These are phyloP conservation scores for Brachirus orientalis DNA, from an alignment of 2,113 vertebrate genomes.

Conservation along the genomic window DNA sequence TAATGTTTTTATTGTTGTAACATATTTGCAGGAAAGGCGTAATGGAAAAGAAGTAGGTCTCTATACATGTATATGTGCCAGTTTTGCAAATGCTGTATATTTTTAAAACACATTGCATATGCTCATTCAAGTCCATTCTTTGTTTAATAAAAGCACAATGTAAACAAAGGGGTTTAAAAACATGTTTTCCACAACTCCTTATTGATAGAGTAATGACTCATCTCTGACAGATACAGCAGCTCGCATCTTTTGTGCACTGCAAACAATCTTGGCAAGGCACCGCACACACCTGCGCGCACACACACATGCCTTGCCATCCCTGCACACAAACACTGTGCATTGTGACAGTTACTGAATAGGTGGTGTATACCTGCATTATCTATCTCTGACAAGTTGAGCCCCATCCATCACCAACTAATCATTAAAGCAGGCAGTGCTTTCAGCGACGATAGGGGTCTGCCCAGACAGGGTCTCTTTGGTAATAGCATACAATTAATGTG, in stretches of 20 bases:
- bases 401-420: slow-evolving; percentile 57
- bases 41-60: background rate
- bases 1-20: too few relatives aligned
- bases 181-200: slow-evolving; percentile 14
- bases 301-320: background rate
- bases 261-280: slow-evolving; percentile 18
- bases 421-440: slow-evolving; percentile 55
- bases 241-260: background rate
- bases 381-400: slow-evolving; percentile 41
- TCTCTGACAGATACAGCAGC: too few relatives aligned
- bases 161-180: background rate
- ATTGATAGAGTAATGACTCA: slow-evolving; percentile 13
- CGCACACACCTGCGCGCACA: background rate
- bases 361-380: slow-evolving; percentile 8
- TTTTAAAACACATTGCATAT: background rate
- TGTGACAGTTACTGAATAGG: slow-evolving; percentile 33
- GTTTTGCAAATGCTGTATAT: background rate
- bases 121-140: background rate
- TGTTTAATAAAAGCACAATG: background rate
- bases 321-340: slow-evolving; percentile 2
- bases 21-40: too few relatives aligned
- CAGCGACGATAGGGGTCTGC: slow-evolving; percentile 47
- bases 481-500: slow-evolving; percentile 55
- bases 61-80: too few relatives aligned
- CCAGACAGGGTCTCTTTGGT: slow-evolving; percentile 27